Evolutionary conservation across 2,888 invertebrate species (phyloP).

Genomic region (Andrena dorsata): DNA sequence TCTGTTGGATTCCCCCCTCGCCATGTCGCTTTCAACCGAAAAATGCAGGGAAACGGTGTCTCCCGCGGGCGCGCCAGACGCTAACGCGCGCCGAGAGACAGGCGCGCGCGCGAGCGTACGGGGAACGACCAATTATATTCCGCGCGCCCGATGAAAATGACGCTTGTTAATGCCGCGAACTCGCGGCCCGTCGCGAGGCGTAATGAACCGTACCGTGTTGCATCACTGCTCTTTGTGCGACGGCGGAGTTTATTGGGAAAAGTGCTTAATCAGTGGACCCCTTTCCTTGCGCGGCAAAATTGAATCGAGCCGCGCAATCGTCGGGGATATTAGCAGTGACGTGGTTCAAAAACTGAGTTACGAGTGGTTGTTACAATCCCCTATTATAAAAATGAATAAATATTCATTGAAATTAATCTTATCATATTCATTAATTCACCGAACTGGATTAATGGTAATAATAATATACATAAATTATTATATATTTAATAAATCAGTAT

Average conservation of each 20-base stretch:
- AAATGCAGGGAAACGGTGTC: background rate
- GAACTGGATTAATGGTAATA: no score
- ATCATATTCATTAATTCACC: no score
- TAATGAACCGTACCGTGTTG: background rate
- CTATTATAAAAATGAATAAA: no score
- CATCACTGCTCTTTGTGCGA: background rate
- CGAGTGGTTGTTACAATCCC: no score
- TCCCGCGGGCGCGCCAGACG: background rate
- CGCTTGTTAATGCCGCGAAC: conserved; percentile 7
- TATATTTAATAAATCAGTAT: no score
- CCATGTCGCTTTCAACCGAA: background rate
- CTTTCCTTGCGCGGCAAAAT: background rate
- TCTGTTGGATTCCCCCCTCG: background rate
- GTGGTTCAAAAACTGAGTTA: background rate
- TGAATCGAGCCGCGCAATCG: background rate
- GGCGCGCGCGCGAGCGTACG: background rate
- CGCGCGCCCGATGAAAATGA: background rate
- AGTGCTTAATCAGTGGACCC: background rate
- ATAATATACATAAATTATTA: no score
- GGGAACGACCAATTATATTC: conserved; percentile 25
- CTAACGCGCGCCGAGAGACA: conserved; percentile 2
- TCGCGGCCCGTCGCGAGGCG: background rate
- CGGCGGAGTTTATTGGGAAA: background rate
- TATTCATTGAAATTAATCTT: no score
- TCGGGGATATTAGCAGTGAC: background rate